Conservation (phyloP, 2,113 vertebrate genomes). For the Pseudopipra pipra region DNA sequence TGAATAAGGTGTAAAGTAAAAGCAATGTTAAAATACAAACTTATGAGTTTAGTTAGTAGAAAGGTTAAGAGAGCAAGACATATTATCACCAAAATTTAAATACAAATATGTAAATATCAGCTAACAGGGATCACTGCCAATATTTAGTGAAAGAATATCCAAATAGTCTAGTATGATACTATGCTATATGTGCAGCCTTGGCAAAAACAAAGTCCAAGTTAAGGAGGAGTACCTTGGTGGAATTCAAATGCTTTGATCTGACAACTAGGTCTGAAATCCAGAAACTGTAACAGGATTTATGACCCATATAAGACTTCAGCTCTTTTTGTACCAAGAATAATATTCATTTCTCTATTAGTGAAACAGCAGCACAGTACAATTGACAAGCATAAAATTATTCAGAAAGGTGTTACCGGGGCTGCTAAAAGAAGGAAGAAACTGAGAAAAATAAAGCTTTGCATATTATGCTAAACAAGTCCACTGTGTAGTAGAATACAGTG, state of each 20-base stretch:
- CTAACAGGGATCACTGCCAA: neutral
- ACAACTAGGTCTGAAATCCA: neutral
- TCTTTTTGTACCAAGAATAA: neutral
- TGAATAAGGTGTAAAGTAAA: neutral
- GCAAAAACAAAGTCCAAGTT: neutral
- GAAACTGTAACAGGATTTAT: slow-evolving; percentile 19
- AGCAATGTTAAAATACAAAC: neutral
- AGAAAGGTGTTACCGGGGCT: neutral
- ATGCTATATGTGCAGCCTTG: neutral
- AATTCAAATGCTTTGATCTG: slow-evolving; percentile 29
- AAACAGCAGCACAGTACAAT: neutral
- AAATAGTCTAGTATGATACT: neutral
- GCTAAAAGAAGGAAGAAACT: neutral
- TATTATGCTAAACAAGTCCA: neutral
- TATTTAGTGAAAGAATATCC: neutral
- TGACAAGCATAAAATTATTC: slow-evolving; percentile 12
- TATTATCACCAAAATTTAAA: neutral
- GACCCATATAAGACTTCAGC: slow-evolving; percentile 4
- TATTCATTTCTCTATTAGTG: neutral
- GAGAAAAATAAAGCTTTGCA: neutral
- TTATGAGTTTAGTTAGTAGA: neutral
- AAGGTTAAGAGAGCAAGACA: neutral
- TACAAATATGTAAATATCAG: neutral
- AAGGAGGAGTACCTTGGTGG: neutral
- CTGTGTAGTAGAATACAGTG: rapidly evolving